Conservation (phyloP, 2,888 invertebrate species). For the Xylophagus ater region DNA sequence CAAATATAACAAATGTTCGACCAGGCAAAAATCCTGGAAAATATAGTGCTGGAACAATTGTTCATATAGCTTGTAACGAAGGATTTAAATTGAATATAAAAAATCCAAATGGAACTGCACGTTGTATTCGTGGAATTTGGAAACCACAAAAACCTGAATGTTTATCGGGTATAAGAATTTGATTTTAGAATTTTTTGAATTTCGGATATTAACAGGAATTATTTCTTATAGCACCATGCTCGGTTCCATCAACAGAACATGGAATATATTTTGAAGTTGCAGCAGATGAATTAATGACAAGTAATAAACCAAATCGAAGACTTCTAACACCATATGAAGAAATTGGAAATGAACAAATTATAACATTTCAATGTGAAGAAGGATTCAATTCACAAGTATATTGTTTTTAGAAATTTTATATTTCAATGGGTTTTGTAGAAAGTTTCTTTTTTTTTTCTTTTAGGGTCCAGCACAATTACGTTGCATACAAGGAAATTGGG, state of each 20-base stretch:
- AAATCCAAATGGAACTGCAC: constrained; percentile 59
- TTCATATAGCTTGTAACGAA: constrained; percentile 63
- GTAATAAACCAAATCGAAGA: constrained; percentile 29
- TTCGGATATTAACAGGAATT: too few species aligned
- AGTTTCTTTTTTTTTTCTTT: constrained; percentile 13
- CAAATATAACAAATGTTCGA: constrained; percentile 54
- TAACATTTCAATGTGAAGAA: constrained; percentile 63
- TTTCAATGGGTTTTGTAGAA: not conserved
- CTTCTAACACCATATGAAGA: constrained; percentile 37
- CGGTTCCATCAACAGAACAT: constrained; percentile 56
- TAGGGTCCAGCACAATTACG: constrained; percentile 61
- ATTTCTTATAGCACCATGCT: constrained; percentile 51
- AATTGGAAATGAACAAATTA: constrained; percentile 57
- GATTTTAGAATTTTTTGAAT: too few species aligned
- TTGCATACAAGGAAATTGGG: constrained; percentile 77
- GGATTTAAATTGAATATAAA: constrained; percentile 67
- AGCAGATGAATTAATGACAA: constrained; percentile 29
- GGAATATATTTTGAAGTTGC: constrained; percentile 49
- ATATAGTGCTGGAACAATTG: constrained; percentile 64
- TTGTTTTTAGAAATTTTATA: not conserved
- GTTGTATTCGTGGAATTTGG: constrained; percentile 77
- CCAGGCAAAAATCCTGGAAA: constrained; percentile 57
- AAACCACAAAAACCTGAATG: constrained; percentile 72
- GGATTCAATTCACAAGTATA: constrained; percentile 44
- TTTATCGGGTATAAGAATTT: constrained; percentile 51